A percentile compares a stretch with the other conserved stretches of the same genome.
Evolutionary conservation across 2,113 vertebrate genomes (phyloP).

Genomic region (Echinops telfairi): DNA sequence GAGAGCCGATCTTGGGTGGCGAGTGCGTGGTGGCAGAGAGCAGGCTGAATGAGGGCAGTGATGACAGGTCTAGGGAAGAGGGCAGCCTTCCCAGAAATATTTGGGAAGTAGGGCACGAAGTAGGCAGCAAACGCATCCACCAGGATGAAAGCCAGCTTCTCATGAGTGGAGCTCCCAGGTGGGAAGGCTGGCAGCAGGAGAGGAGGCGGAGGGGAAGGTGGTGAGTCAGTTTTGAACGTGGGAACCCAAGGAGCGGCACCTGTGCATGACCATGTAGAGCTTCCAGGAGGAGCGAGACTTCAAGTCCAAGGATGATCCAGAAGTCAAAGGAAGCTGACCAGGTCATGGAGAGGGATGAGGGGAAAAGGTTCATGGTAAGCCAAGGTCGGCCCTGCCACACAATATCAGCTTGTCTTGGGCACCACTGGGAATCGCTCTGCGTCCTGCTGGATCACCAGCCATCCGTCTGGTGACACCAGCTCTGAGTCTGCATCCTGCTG

Average conservation of each 20-base stretch:
- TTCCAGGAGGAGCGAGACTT: neutral
- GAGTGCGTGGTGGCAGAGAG: neutral
- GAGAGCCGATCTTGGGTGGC: neutral
- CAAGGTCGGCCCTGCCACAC: no score
- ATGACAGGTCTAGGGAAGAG: neutral
- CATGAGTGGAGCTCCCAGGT: no score
- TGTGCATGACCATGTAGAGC: no score
- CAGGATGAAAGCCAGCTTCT: neutral
- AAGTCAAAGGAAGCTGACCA: slow-evolving; percentile 1
- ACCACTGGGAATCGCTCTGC: no score
- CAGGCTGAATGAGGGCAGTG: neutral
- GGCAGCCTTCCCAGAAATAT: neutral
- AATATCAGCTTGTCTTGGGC: no score
- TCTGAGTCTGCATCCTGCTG: neutral
- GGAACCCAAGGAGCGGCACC: neutral
- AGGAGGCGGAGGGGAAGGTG: no score
- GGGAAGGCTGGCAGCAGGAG: neutral
- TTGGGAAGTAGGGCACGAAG: no score
- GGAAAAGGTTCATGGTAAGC: no score
- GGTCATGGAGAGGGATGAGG: no score
- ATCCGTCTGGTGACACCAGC: neutral
- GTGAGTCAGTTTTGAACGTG: neutral
- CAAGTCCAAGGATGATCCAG: neutral
- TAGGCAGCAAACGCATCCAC: neutral
- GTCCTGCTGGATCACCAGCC: no score